Base-by-base conservation (phyloP, 2,888 invertebrate genomes). In the Pocota personata region DNA sequence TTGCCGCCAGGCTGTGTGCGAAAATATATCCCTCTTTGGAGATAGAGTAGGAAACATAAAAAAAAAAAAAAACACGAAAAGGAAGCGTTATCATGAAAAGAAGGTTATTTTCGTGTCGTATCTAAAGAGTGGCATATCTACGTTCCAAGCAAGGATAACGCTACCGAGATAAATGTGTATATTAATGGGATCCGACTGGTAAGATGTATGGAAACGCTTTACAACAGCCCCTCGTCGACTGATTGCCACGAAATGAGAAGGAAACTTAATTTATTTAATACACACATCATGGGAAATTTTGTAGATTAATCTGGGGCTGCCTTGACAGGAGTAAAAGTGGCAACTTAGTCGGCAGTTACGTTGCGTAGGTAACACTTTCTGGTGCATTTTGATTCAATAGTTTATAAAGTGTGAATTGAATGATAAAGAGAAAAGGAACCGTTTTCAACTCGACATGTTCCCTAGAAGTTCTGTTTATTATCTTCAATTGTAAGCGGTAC, bases 1-100 rank as follows among this genome's bases (percentile, higher is more conserved):
- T 77, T 77, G 86, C 86, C 76, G 82, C 76, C 30, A 67, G 86
- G 86, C 67, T 72, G 12, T 76, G 43, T 62, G 52, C 16, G 46
- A 73, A 8, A 73, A 83, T 66, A 76, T 57, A 76, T 69, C 35
- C 64, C 14, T 76, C 76, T 40, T 62, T 52, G n/a, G 46, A 57
- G 55, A 19, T 52, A 19, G 40, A 50, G 52, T 19, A 64, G 24
- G 27, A 77, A n/a, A n/a, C n/a, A 21, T 40, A 37, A 66, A 73
- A 62, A 55, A 6, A 43, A 35, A 8, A 6, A 24, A 7, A 3
- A 7, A n/a, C 10, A 24, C 10, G 35, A 82, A 71, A 62, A 52
- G 40, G 6, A 27, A 19, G 58, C 40, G 79, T 75, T 84, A 84
- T 84, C 83, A 40, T 14, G 24, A 32, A 40, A 27, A 60, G 67